phyloP scores from a whole-genome alignment of 2,113 vertebrate species.

The Onychorhynchus coronatus region DNA sequence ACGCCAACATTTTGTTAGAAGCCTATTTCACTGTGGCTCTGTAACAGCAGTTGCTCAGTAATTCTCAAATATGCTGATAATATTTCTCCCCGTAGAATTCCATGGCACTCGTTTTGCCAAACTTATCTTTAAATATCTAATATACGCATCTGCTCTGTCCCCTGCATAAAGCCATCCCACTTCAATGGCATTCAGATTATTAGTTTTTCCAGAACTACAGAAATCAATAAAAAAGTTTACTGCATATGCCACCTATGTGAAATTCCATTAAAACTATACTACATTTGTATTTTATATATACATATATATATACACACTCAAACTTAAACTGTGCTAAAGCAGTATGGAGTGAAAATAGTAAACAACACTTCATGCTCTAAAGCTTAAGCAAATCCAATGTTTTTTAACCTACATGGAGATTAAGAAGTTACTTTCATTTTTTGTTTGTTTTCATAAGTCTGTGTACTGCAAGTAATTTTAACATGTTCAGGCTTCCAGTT shows the following conservation, averaged over 20 bases:
- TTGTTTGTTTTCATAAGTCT: neutral
- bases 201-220: neutral
- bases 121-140: neutral
- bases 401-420: neutral
- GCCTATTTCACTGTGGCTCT: neutral
- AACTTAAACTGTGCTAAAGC: neutral
- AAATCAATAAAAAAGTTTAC: neutral
- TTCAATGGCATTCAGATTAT: neutral
- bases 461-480: neutral
- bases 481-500: neutral
- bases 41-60: neutral
- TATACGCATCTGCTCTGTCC: neutral
- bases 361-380: neutral
- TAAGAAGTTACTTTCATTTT: neutral
- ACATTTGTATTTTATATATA: neutral
- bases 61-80: neutral
- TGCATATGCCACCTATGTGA: neutral
- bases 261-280: neutral
- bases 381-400: neutral
- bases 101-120: neutral
- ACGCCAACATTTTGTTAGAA: neutral
- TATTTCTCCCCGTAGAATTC: neutral
- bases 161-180: neutral
- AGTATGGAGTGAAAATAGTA: neutral
- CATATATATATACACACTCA: neutral